Evolutionary conservation across 1,140 invertebrate species (phyloP), one percentile per base, ranked within the genome.

Genomic region (Oreohelix idahoensis): DNA sequence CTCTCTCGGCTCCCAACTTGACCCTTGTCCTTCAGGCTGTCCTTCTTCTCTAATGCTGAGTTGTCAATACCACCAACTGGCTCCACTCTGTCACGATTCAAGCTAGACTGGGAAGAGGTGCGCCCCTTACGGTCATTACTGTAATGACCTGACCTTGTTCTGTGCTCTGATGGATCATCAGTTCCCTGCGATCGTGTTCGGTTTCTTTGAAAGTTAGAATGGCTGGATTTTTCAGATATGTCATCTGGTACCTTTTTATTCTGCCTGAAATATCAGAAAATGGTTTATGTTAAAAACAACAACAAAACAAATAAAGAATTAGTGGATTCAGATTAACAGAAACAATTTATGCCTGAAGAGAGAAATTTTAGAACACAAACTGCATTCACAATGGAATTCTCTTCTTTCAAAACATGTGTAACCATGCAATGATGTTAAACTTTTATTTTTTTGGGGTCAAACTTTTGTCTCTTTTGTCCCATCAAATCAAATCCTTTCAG

Each of bases 11-110:
- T 53, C 32, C 36, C 36, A 39, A 1, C 17, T 15, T n/a, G 29
- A 36, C 36, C 49, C n/a, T 49, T n/a, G n/a, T n/a, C 8, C 13
- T 17, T 17, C 1, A 39, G n/a, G 35, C 26, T 49, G n/a, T 29
- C 42, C 8, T 32, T 20, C 1, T 77, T 29, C 2, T 45, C 75
- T 23, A 77, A n/a, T 23, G 42, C 75, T 0, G 39, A 1, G 51
- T 79, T 79, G 36, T 66, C 77, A 63, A 63, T 26, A 26, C 77
- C 77, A 66, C 53, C 66, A 4, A 8, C 53, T 79, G 77, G 15
- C 11, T 79, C 58, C 0, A 51, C 53, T 45, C 45, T 79, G 11
- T 79, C 74, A 35, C 45, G 74, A 26, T 51, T 79, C 32, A 79
- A 26, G 32, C 58, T 79, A 23, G 32, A 58, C 36, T 42, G 51